phyloP scores from a whole-genome alignment of 1,140 invertebrate genomes.

The Drosophila neocordata region DNA sequence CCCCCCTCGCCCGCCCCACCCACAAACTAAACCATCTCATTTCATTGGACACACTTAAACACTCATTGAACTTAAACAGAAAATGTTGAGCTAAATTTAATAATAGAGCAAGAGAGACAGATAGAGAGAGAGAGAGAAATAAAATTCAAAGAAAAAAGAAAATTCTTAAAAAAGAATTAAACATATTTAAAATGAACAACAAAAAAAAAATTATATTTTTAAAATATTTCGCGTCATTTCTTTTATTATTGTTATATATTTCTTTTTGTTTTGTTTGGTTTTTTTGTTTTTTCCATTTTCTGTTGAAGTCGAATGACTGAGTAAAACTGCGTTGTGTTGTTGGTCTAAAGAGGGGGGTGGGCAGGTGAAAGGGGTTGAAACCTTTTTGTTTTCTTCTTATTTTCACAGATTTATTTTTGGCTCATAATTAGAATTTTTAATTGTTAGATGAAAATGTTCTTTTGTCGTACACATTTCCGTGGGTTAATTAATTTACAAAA shows the following conservation, averaged over 20 bases:
- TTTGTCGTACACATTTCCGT: not conserved
- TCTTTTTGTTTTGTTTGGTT: not conserved
- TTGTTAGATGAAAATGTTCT: not conserved
- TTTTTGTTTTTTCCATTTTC: constrained; percentile 4
- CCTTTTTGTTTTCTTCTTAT: not conserved
- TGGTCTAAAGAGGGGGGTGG: not conserved
- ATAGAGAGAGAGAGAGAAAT: not conserved
- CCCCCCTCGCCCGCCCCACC: not conserved
- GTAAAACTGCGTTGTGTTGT: not conserved
- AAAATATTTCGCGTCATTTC: constrained; percentile 38
- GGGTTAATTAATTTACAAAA: constrained; percentile 3
- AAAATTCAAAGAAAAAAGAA: not conserved
- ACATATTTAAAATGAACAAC: too few relatives aligned
- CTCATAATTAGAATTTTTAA: constrained; percentile 1
- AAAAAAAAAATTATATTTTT: constrained; percentile 34
- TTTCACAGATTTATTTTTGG: not conserved
- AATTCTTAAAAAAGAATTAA: not conserved
- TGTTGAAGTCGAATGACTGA: constrained; percentile 1
- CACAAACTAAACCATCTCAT: too few relatives aligned
- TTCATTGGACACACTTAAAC: not conserved
- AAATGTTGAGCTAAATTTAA: constrained; percentile 18
- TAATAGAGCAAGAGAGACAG: not conserved
- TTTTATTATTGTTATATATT: not conserved
- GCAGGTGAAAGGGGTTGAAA: not conserved
- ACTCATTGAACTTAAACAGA: constrained; percentile 17